Evolutionary conservation across 2,797 vertebrate species (phyloP).

Genomic region (Acipenser oxyrinchus): DNA sequence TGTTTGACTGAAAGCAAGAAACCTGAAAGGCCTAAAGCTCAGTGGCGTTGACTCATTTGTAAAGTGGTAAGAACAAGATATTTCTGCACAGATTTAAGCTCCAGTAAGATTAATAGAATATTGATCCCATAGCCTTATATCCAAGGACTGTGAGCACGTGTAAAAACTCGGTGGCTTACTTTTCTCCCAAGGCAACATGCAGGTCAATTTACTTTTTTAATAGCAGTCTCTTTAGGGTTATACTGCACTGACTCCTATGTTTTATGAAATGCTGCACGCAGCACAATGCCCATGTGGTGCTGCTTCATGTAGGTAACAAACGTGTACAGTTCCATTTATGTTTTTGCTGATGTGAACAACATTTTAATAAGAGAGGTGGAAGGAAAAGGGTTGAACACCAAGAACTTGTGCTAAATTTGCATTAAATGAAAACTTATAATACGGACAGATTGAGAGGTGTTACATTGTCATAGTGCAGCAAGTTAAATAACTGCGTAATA

Average conservation of each 20-base stretch:
- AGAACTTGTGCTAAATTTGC: too few species aligned
- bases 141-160: not conserved
- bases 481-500: too few species aligned
- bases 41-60: constrained; percentile 37
- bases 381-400: too few species aligned
- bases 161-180: constrained; percentile 5
- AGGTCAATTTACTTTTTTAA: constrained; percentile 24
- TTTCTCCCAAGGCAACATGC: constrained; percentile 10
- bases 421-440: too few species aligned
- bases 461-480: too few species aligned
- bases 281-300: not conserved
- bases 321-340: constrained; percentile 32
- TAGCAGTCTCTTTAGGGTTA: not conserved
- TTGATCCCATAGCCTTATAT: constrained; percentile 14
- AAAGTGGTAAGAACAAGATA: constrained; percentile 30
- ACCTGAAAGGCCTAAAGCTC: constrained; percentile 21
- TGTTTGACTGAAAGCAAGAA: constrained; percentile 30
- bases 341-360: constrained; percentile 33
- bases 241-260: not conserved
- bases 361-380: too few species aligned
- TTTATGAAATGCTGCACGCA: constrained; percentile 5
- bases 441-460: too few species aligned
- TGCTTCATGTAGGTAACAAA: not conserved
- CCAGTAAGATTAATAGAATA: constrained; percentile 24
- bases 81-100: constrained; percentile 2